Conservation (phyloP, 2,113 vertebrate species). For the Pelecanus crispus region DNA sequence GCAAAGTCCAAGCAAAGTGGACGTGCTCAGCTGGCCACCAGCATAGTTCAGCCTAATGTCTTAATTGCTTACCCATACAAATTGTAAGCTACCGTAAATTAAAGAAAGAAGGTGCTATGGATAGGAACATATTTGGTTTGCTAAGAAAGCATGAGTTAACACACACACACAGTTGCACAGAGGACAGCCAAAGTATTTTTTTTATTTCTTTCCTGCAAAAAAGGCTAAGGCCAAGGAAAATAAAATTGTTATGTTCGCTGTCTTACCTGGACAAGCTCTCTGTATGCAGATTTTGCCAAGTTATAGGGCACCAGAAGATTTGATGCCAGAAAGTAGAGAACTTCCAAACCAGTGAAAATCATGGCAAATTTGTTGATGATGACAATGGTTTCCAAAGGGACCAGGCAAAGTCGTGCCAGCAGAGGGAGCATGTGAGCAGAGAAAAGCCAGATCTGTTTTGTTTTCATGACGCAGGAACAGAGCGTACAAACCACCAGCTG, state of each 20-base stretch:
- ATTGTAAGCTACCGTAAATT: background rate
- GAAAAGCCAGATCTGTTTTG: slow-evolving; percentile 98
- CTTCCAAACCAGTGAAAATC: slow-evolving; percentile 98
- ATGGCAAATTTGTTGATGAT: slow-evolving; percentile 98
- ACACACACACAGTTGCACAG: background rate
- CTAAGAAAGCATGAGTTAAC: background rate
- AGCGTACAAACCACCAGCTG: slow-evolving; percentile 97
- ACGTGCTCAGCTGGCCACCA: background rate
- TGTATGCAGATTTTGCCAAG: slow-evolving; percentile 95
- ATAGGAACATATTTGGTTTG: background rate
- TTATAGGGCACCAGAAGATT: slow-evolving; percentile 97
- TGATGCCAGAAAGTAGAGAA: slow-evolving; percentile 95
- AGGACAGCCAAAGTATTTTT: background rate
- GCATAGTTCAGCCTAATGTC: background rate
- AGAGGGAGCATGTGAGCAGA: slow-evolving; percentile 97
- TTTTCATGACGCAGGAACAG: slow-evolving; percentile 98
- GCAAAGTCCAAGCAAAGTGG: background rate
- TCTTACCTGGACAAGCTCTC: slow-evolving; percentile 92
- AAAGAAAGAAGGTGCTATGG: background rate
- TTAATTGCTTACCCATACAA: background rate
- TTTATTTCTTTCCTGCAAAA: background rate
- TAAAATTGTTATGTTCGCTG: accelerated
- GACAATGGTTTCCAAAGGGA: slow-evolving; percentile 93
- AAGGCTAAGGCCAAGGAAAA: background rate
- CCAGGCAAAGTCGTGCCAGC: slow-evolving; percentile 92